Evolutionary conservation across 2,888 invertebrate species (phyloP), one percentile per base, ranked within the genome.

Genomic region (Agonopterix subpropinquella): DNA sequence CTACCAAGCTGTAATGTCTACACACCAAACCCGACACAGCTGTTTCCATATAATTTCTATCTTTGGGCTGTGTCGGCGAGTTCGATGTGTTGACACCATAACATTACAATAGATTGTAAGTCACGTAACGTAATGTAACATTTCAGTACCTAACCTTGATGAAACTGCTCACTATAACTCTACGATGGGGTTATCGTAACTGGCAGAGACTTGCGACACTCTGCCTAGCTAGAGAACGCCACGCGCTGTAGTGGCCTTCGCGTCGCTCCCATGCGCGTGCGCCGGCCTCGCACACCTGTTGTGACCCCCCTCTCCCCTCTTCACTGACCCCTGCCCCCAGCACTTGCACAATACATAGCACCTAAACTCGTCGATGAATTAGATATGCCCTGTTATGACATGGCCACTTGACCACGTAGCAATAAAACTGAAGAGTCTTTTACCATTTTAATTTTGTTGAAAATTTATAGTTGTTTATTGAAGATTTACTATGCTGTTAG

Each of bases 271-370:
- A 80, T 79, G 75, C 70, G 77, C 75, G 61, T 61, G 55, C 59
- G 54, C 61, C 62, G 75, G 72, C 80, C 78, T 78, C 76, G 77
- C 72, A 69, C 82, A 81, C 81, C 84, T 83, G 81, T 77, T 73
- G 70, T 66, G 64, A 61, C 66, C 63, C 66, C 64, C 66, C 63
- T 56, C 63, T 59, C 64, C 54, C 57, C 53, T 48, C 56, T 36
- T 55, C 53, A 53, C 57, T 54, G 50, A 54, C 53, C 41, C 37
- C 10, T 36, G 11, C 51, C 52, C 56, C 63, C 28, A 28, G 28
- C 28, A 28, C 5, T 80, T 80, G 74, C 76, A 72, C 75, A 81
- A 81, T 64, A 62, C 58, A 64, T 64, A 66, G 66, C 70, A 75
- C 70, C 68, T 55, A 61, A 69, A 61, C 28, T 28, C 28, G 28